phyloP scores from a whole-genome alignment of 2,888 invertebrate species.

The Sesia apiformis region DNA sequence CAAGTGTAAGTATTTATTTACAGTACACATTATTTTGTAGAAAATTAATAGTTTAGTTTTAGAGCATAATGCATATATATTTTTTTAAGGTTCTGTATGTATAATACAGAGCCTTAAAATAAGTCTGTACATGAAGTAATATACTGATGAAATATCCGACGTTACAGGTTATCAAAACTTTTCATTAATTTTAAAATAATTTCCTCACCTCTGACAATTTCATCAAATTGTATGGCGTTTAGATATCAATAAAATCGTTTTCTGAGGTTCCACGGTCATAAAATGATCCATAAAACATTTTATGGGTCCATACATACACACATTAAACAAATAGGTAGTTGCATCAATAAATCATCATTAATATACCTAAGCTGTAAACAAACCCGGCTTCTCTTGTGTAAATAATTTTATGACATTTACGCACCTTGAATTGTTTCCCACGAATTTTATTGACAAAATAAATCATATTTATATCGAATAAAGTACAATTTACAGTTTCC shows the following conservation, averaged over 20 bases:
- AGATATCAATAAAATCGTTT: constrained; percentile 59
- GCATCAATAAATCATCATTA: constrained; percentile 63
- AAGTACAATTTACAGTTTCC: constrained; percentile 40
- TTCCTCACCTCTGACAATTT: constrained; percentile 27
- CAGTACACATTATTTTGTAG: no score
- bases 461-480: constrained; percentile 21
- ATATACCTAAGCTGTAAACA: constrained; percentile 45
- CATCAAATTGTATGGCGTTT: constrained; percentile 45
- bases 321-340: constrained; percentile 56
- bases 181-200: constrained; percentile 2
- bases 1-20: no score
- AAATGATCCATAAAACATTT: constrained; percentile 63
- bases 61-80: no score
- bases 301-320: constrained; percentile 61
- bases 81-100: no score
- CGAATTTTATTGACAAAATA: constrained; percentile 46
- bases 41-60: no score
- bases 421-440: constrained; percentile 47
- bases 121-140: no score
- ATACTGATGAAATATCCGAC: no score
- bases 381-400: constrained; percentile 45
- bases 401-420: constrained; percentile 61
- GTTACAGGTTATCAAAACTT: background rate
- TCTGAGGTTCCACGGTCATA: constrained; percentile 53
- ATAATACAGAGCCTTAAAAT: no score